A percentile compares a stretch with the other conserved stretches of the same genome.
These are phyloP conservation scores for Hylaeus anthracinus DNA, from an alignment of 1,140 invertebrate species.

Conservation along the genomic window DNA sequence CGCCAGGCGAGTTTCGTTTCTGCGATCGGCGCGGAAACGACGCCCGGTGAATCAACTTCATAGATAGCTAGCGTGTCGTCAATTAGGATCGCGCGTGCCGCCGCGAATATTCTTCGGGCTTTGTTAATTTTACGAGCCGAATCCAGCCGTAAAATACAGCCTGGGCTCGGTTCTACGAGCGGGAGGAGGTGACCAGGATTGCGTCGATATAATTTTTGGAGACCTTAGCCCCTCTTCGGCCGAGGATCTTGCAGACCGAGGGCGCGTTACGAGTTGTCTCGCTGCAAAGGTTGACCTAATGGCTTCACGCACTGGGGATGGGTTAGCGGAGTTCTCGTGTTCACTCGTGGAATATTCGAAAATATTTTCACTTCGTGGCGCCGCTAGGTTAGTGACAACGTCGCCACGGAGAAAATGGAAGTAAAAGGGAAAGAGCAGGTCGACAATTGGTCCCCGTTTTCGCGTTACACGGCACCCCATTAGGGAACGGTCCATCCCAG, in stretches of 20 bases:
- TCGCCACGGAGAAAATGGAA: no score
- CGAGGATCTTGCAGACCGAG: no score
- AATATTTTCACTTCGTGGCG: no score
- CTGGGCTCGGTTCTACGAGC: neutral
- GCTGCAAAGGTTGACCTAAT: no score
- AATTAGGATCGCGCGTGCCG: constrained; percentile 42
- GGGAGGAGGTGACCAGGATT: neutral
- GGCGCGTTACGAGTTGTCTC: no score
- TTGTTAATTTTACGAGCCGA: constrained; percentile 61
- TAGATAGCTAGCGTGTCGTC: constrained; percentile 54
- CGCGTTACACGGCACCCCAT: constrained; percentile 43
- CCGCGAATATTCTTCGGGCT: constrained; percentile 55
- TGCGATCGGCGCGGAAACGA: neutral
- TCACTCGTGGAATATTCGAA: no score
- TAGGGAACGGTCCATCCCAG: constrained; percentile 42
- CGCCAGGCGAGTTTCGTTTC: neutral
- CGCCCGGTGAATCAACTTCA: constrained; percentile 62
- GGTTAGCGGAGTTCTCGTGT: no score
- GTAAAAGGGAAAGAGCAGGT: neutral
- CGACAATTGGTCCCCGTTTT: constrained; percentile 49
- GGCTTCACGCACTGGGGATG: no score
- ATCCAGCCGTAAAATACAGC: constrained; percentile 56
- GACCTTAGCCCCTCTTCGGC: neutral
- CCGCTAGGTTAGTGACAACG: no score
- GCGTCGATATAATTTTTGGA: constrained; percentile 47